Evolutionary conservation across 2,113 vertebrate species (phyloP).

Genomic region (Apteryx mantelli): DNA sequence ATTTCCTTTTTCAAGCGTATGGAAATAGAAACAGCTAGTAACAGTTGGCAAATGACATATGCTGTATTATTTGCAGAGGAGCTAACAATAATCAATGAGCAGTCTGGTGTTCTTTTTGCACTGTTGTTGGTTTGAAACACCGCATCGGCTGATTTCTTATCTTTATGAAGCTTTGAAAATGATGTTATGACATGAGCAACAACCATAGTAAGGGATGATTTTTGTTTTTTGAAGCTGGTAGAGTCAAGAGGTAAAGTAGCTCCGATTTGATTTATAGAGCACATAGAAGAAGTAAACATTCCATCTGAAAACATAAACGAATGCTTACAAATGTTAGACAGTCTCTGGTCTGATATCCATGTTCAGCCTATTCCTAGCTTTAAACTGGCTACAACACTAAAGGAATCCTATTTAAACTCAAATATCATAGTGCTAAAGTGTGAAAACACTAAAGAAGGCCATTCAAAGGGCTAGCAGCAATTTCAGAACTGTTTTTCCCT

Average conservation of each 20-base stretch:
- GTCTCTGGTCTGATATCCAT: not conserved
- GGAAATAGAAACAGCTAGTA: not conserved
- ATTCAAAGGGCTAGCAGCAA: not conserved
- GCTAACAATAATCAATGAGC: not conserved
- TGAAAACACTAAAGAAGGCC: not conserved
- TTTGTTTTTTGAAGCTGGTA: not conserved
- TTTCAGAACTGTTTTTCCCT: not conserved
- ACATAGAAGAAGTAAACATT: not conserved
- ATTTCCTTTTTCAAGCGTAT: not conserved
- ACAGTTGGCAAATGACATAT: not conserved
- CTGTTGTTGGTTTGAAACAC: not conserved
- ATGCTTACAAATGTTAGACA: not conserved
- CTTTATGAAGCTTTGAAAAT: not conserved
- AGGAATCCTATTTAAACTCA: not conserved
- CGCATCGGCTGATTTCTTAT: not conserved
- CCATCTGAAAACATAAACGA: not conserved
- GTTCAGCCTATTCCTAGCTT: not conserved
- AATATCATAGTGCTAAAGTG: not conserved
- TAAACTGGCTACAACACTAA: not conserved
- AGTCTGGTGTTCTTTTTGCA: not conserved
- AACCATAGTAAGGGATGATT: not conserved
- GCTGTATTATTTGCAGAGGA: not conserved
- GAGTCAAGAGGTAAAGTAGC: not conserved
- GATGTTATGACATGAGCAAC: not conserved
- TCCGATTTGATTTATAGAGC: not conserved